Percentiles rank a stretch among this genome's conserved stretches.
Conservation (phyloP, 2,888 invertebrate species). For the Pachydiplax longipennis region DNA sequence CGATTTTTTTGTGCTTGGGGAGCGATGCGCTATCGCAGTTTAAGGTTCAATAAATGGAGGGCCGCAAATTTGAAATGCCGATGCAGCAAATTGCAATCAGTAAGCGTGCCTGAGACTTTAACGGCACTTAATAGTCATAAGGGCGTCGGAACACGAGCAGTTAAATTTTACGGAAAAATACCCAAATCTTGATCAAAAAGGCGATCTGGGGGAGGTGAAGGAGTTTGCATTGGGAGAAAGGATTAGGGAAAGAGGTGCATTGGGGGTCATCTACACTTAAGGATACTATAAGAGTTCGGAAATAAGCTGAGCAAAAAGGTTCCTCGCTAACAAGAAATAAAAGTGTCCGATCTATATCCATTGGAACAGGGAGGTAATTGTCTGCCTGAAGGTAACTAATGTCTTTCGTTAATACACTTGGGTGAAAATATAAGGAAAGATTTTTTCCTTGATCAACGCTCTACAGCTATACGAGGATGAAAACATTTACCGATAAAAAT, state of each 20-base stretch:
- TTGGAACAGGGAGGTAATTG: too few relatives aligned
- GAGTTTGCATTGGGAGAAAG: background rate
- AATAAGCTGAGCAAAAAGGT: too few relatives aligned
- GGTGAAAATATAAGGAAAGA: too few relatives aligned
- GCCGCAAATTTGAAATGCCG: slow-evolving; percentile 32
- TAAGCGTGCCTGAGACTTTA: slow-evolving; percentile 16
- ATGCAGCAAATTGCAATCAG: slow-evolving; percentile 43
- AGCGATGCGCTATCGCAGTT: slow-evolving; percentile 14
- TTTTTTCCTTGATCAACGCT: too few relatives aligned
- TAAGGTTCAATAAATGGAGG: slow-evolving; percentile 26
- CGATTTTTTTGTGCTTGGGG: background rate
- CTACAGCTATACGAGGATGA: too few relatives aligned
- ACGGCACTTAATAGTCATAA: slow-evolving; percentile 11
- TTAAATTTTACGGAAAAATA: slow-evolving; percentile 25
- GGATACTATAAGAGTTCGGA: too few relatives aligned
- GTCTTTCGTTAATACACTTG: too few relatives aligned
- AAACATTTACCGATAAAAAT: too few relatives aligned
- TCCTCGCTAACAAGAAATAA: too few relatives aligned
- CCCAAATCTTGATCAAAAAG: slow-evolving; percentile 24
- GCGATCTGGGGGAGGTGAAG: background rate
- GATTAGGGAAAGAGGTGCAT: background rate
- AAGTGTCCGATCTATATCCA: too few relatives aligned
- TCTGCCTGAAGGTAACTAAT: too few relatives aligned
- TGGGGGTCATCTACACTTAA: too few relatives aligned
- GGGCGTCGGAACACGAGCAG: background rate